Evolutionary conservation across 2,113 vertebrate genomes (phyloP).

Genomic region (Spizaetus ornatus): DNA sequence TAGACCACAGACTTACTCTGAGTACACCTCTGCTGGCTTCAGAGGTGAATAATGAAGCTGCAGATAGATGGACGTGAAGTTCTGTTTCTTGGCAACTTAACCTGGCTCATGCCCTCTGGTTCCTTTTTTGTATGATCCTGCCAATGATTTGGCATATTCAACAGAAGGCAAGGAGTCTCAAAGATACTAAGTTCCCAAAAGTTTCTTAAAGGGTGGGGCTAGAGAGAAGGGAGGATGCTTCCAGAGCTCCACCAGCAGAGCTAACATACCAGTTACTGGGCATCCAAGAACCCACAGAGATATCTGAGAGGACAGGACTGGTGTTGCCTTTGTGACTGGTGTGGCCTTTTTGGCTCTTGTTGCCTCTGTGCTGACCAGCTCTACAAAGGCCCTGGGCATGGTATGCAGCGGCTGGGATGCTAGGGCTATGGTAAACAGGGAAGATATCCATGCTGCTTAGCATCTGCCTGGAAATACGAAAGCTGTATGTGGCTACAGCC

Average conservation of each 20-base stretch:
- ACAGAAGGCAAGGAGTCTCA: neutral
- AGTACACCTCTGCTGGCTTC: neutral
- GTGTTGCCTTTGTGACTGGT: neutral
- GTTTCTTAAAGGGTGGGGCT: neutral
- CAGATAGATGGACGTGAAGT: neutral
- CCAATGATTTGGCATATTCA: neutral
- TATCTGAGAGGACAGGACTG: neutral
- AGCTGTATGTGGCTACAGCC: neutral
- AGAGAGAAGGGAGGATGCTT: neutral
- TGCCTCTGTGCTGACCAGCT: neutral
- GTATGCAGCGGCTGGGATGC: neutral
- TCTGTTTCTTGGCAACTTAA: neutral
- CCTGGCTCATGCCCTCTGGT: neutral
- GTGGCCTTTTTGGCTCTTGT: neutral
- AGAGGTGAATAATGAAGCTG: neutral
- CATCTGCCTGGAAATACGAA: neutral
- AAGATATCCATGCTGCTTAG: neutral
- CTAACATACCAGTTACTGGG: neutral
- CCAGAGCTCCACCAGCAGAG: neutral
- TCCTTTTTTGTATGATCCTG: neutral
- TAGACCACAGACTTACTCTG: neutral
- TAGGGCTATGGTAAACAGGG: neutral
- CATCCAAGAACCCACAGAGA: neutral
- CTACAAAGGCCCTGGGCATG: neutral
- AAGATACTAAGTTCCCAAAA: neutral